Evolutionary conservation across 2,797 vertebrate species (phyloP), one percentile per base, ranked within the genome.

Genomic region (Xenentodon cancila): DNA sequence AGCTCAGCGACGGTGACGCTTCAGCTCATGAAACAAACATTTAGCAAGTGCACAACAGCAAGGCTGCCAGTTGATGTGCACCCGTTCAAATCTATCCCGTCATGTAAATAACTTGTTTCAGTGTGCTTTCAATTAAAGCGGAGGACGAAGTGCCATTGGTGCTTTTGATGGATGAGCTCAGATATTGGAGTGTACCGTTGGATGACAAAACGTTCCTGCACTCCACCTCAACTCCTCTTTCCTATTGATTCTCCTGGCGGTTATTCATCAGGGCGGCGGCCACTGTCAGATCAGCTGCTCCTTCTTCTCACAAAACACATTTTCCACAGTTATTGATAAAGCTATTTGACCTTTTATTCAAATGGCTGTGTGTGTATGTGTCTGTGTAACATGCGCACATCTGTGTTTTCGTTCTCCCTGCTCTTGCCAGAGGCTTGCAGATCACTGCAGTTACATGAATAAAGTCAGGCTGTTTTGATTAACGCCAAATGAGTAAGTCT

Each of bases 51-150:
- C 78, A 71, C 74, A 83, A 75, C 81, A 76, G 79, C 83, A 50
- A 72, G 80, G 74, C 86, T 86, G 80, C 86, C 85, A 81, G 82
- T 85, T 81, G 86, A 91, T 78, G 79, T 55, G 81, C 81, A 71
- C 62, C 68, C 79, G 73, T 78, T 86, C 80, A 90, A 89, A 92
- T 91, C 85, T 88, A 82, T 89, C 89, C 91, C 88, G 90, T 90
- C 90, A 93, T 93, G 92, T 93, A 92, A 93, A 93, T 93, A 93
- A 93, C 91, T 92, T 92, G 90, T 91, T 90, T 91, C 91, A 73
- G 88, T 91, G 89, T 92, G 91, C 92, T 92, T 93, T 93, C 91
- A 93, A 93, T 94, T 94, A 92, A 91, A 91, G 85, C 74, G 51
- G 84, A 91, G 87, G 87, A 89, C 80, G 74, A 84, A 86, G 88